A percentile compares a stretch with the other conserved stretches of the same genome.
Conservation (phyloP, 1,140 invertebrate genomes). For the Druon quercuslanigerum region DNA sequence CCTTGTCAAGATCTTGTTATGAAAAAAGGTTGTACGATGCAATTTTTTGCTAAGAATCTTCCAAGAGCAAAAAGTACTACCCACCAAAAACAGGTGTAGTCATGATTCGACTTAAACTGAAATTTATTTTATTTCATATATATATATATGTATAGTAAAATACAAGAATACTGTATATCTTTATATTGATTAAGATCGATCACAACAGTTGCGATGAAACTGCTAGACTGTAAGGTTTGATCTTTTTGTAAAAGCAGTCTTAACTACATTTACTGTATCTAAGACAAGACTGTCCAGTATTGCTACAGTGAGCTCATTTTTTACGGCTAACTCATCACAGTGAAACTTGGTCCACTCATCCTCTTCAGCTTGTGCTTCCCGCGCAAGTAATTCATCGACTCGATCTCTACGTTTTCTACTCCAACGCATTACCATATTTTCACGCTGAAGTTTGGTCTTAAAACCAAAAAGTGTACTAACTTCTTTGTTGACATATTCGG, state of each 20-base stretch:
- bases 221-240: slow-evolving; percentile 66
- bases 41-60: too few species aligned
- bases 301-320: slow-evolving; percentile 80
- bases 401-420: slow-evolving; percentile 83
- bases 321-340: slow-evolving; percentile 82
- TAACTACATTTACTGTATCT: slow-evolving; percentile 78
- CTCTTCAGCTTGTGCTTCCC: slow-evolving; percentile 83
- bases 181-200: not conserved
- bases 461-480: slow-evolving; percentile 78
- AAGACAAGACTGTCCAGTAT: slow-evolving; percentile 80
- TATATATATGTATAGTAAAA: not conserved
- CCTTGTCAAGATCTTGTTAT: not conserved
- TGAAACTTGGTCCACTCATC: slow-evolving; percentile 84
- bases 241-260: slow-evolving; percentile 67
- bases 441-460: slow-evolving; percentile 75
- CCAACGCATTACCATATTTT: slow-evolving; percentile 80
- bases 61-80: too few species aligned
- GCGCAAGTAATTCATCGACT: slow-evolving; percentile 83
- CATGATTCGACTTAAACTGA: too few species aligned
- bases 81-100: too few species aligned
- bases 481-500: slow-evolving; percentile 76
- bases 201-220: slow-evolving; percentile 5
- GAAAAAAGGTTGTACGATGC: slow-evolving; percentile 1
- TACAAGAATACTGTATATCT: too few species aligned
- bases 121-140: not conserved